Base-by-base conservation (phyloP, 2,888 invertebrate genomes). In the Marasmarcha lunaedactyla region DNA sequence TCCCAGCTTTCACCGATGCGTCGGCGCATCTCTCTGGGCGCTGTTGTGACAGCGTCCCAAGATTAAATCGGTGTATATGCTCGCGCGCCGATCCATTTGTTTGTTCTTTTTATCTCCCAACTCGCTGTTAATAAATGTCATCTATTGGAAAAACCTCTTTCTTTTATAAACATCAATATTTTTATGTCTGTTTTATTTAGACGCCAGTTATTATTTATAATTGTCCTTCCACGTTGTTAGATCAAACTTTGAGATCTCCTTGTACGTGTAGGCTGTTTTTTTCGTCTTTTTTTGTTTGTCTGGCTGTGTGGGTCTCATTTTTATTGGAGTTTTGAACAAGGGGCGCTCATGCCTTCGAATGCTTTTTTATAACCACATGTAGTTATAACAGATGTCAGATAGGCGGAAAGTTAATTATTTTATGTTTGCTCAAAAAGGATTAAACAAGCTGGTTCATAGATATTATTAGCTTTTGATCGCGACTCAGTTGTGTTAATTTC, bases 1-100 rank as follows among this genome's bases (percentile, higher is more conserved):
- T 68, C 7, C 51, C 57, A 70, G 73, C 79, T 79, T 79, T 79
- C 78, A 76, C 79, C 72, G 60, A 56, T 59, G 67, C 68, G 63
- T 76, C 74, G 71, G 43, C 43, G 38, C 30, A 49, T 63, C 69
- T 55, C 63, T 63, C 59, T 63, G 71, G 66, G 61, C 67, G 70
- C 62, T 81, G 78, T 83, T 83, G 76, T 81, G 81, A 81, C 83
- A 81, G 79, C 81, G 68, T 81, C 81, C 78, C 78, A 83, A 78
- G 77, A 74, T 81, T 77, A 76, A 73, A 65, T 70, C 55, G 57
- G 66, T 76, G 73, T 77, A 73, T 76, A 77, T 66, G 62, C 70
- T 73, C 71, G 71, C 73, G 71, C 66, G 76, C 70, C 62, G 76
- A 63, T 71, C 71, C 79, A 76, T 78, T 79, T 83, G 79, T 81